Evolutionary conservation across 2,888 invertebrate species (phyloP), one percentile per base, ranked within the genome.

Genomic region (Apodemia duryi): DNA sequence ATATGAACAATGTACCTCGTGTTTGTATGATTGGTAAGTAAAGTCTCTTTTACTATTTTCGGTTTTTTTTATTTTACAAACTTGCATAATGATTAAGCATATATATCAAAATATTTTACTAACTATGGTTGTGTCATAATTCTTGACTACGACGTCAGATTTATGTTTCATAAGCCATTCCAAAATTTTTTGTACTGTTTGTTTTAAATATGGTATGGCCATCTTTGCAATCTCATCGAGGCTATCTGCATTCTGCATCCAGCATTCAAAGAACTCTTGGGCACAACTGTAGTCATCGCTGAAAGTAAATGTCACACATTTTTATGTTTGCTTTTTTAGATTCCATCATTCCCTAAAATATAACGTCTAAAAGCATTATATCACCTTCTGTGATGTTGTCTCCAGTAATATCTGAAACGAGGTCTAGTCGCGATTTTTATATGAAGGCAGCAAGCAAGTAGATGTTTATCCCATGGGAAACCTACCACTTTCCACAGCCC

Each of bases 211-310:
- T 1, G 87, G 82, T 46, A 83, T 63, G 0, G 85, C 80, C 64
- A 77, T 71, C 69, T 81, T 87, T 7, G 73, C 75, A 1, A 69
- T 73, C 38, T 91, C 90, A 60, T 80, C 82, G 13, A 86, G 86
- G 38, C 77, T 74, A 41, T 88, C 88, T 0, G 76, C 71, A 61
- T 76, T 82, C 61, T 74, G 76, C 66, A 81, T 71, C 88, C 89
- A 90, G 65, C 72, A 79, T 10, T 82, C 76, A 46, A 89, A 71
- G 21, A 86, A 70, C 67, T 88, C 85, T 21, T 77, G 66, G 9
- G 82, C 82, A 52, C 88, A 88, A 66, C 79, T 82, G 13, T 74
- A 78, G 63, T 87, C 87, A 21, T 86, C 85, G 65, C 90, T 91
- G 71, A 51, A 74, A 78, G 65, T 5, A 57, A 29, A 51, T 38